These are phyloP conservation scores for Cantharis lateralis DNA, from an alignment of 2,888 invertebrate species.

Conservation along the genomic window DNA sequence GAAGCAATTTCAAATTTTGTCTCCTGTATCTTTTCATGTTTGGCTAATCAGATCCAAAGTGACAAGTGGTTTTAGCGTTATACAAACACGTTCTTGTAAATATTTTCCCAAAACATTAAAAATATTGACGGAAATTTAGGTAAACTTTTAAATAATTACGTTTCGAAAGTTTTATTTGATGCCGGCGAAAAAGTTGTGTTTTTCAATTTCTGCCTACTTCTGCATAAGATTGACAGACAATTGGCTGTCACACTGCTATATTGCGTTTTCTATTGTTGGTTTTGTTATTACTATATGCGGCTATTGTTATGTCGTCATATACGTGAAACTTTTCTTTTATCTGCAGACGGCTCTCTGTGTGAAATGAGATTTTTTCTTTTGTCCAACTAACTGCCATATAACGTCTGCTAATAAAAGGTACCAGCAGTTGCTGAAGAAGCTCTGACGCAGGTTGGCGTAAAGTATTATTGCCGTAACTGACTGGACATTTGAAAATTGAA, in stretches of 20 bases:
- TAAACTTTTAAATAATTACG: not conserved
- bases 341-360: constrained; percentile 48
- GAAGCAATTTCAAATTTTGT: not conserved
- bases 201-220: constrained; percentile 46
- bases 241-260: constrained; percentile 50
- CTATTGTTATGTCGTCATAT: constrained; percentile 52
- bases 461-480: constrained; percentile 41
- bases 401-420: constrained; percentile 51
- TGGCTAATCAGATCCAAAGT: not conserved
- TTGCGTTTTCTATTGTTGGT: constrained; percentile 51
- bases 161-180: not conserved
- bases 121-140: not conserved
- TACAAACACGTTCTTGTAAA: not conserved
- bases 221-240: constrained; percentile 46
- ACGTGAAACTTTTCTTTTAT: constrained; percentile 53
- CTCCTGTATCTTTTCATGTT: not conserved
- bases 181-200: constrained; percentile 13
- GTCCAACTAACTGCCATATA: constrained; percentile 52
- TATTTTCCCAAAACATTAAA: not conserved
- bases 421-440: constrained; percentile 38
- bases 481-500: constrained; percentile 29
- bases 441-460: constrained; percentile 45
- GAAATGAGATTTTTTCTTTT: constrained; percentile 54
- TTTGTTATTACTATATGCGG: constrained; percentile 47
- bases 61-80: not conserved